Conservation (phyloP, 2,113 vertebrate species). For the Oncorhynchus keta region DNA sequence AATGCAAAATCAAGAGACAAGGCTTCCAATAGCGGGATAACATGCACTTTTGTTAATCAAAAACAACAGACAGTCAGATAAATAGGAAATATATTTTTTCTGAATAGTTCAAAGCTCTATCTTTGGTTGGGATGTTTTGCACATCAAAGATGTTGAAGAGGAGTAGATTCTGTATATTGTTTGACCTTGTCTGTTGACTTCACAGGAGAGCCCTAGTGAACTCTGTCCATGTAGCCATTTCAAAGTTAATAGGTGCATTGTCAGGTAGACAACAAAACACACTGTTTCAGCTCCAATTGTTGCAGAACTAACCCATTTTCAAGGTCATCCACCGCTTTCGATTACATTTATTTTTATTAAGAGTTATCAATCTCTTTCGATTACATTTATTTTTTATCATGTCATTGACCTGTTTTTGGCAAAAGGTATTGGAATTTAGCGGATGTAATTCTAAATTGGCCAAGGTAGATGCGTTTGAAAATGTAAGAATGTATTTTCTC, state of each 20-base stretch:
- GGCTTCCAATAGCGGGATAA: slow-evolving; percentile 37
- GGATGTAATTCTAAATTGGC: neutral
- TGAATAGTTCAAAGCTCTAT: slow-evolving; percentile 51
- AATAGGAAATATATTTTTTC: slow-evolving; percentile 33
- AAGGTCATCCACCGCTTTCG: slow-evolving; percentile 54
- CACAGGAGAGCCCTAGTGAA: slow-evolving; percentile 44
- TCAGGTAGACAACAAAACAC: slow-evolving; percentile 37
- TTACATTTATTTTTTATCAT: slow-evolving; percentile 22
- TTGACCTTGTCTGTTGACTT: slow-evolving; percentile 70
- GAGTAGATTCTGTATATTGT: slow-evolving; percentile 11
- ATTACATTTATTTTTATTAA: slow-evolving; percentile 42
- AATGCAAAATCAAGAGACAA: slow-evolving; percentile 59
- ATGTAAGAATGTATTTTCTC: slow-evolving; percentile 30
- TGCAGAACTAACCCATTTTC: slow-evolving; percentile 62
- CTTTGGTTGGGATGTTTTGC: slow-evolving; percentile 29
- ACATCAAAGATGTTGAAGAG: slow-evolving; percentile 39
- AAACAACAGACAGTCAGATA: slow-evolving; percentile 17
- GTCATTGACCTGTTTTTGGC: neutral
- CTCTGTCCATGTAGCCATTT: slow-evolving; percentile 57
- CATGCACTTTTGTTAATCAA: slow-evolving; percentile 34
- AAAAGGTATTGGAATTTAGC: neutral
- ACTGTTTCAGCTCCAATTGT: slow-evolving; percentile 23
- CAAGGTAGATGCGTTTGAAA: slow-evolving; percentile 62
- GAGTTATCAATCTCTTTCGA: slow-evolving; percentile 49
- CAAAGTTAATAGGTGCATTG: slow-evolving; percentile 48